Evolutionary conservation across 2,113 vertebrate genomes (phyloP).

Genomic region (Gavia stellata): DNA sequence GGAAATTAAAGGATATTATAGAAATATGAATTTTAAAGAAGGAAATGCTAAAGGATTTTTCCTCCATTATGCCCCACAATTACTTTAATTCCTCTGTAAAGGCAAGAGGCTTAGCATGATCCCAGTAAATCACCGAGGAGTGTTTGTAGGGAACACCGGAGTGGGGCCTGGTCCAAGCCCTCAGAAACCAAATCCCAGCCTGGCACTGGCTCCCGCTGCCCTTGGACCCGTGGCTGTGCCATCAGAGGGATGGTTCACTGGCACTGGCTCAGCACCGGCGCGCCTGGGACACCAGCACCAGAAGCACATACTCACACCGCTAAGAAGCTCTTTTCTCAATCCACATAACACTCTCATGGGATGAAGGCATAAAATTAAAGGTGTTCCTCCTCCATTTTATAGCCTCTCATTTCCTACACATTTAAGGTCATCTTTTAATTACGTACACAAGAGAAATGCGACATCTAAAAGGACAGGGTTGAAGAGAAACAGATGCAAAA

Average conservation of each 20-base stretch:
- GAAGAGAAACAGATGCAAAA: neutral
- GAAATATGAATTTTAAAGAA: neutral
- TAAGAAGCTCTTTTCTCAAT: neutral
- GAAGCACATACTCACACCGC: accelerated
- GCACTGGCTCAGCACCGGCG: neutral
- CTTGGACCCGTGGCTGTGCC: accelerated
- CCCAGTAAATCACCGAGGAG: neutral
- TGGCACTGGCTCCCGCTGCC: accelerated
- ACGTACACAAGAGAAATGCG: neutral
- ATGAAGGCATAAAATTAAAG: neutral
- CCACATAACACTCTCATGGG: accelerated
- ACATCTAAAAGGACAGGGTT: neutral
- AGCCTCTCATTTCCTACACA: accelerated
- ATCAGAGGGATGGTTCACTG: accelerated
- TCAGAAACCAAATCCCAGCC: too few relatives aligned
- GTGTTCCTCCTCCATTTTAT: accelerated
- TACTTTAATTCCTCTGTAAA: neutral
- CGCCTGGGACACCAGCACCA: neutral
- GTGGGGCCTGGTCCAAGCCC: accelerated
- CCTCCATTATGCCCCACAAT: neutral
- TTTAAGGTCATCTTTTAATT: neutral
- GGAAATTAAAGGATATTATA: neutral
- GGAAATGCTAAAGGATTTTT: neutral
- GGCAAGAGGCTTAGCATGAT: neutral
- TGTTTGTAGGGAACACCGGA: neutral